Evolutionary conservation across 1,140 invertebrate species (phyloP), one percentile per base, ranked within the genome.

Genomic region (Lordiphosa mommai): DNA sequence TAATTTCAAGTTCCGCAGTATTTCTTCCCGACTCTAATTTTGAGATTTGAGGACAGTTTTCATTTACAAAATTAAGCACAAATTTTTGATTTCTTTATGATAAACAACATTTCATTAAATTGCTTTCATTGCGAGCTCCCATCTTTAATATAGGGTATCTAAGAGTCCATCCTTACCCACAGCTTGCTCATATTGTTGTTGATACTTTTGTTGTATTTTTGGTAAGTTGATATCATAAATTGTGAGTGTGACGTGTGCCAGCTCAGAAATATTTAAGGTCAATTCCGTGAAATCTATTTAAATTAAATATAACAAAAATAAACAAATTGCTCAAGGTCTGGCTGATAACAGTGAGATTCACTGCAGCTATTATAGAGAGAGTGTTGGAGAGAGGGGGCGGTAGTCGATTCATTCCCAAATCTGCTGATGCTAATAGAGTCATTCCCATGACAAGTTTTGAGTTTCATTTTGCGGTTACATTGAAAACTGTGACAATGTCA

Each of bases 151-250:
- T 23, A 60, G 27, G 23, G 55, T 52, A 65, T 49, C 52, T 10
- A 3, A 3, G 3, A 9, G 8, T 50, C 20, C 2, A 9, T 32
- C 37, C 2, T 13, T 2, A 3, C 0, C 0, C n/a, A 2, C 1
- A 6, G 27, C 27, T 44, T 12, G 2, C 7, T 17, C 20, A 12
- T 33, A n/a, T n/a, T n/a, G n/a, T 9, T 40, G 30, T 43, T 10
- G 34, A 8, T 57, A 14, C 32, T 16, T 27, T 14, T 38, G n/a
- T 14, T 16, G 34, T 4, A 38, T 61, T 51, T 53, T 53, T 67
- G 50, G 49, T 7, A 67, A 63, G 57, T 76, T 82, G 61, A 80
- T 68, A 72, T 71, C 66, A 71, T 50, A 71, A 82, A 67, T 76
- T 67, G 38, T 38, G 59, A 4, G 20, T 61, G 55, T 80, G 76